phyloP scores from a whole-genome alignment of 2,113 vertebrate genomes.

The Callipepla californica region DNA sequence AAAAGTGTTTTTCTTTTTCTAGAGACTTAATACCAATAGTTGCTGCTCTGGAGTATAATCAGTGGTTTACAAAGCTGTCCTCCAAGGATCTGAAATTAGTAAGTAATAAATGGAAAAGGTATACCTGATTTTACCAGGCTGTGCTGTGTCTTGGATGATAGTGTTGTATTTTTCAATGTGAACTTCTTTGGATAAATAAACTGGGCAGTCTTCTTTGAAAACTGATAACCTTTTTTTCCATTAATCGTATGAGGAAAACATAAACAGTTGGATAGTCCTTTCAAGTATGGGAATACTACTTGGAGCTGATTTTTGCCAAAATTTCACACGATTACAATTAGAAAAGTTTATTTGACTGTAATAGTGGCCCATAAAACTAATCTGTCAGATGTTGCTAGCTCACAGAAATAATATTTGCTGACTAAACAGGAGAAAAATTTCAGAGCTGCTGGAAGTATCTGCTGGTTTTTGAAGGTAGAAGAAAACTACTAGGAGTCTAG shows the following conservation, averaged over 20 bases:
- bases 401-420: neutral
- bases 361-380: neutral
- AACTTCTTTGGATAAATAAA: neutral
- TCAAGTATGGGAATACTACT: neutral
- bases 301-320: neutral
- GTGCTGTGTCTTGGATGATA: neutral
- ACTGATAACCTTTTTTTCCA: neutral
- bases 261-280: neutral
- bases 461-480: neutral
- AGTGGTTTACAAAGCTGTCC: slow-evolving; percentile 97
- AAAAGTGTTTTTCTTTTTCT: slow-evolving; percentile 68
- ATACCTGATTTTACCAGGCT: neutral
- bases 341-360: neutral
- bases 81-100: slow-evolving; percentile 97
- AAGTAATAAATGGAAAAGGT: slow-evolving; percentile 69
- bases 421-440: neutral
- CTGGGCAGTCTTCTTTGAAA: neutral
- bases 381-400: neutral
- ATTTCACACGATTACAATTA: neutral
- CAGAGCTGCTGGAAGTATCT: neutral
- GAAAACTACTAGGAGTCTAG: neutral
- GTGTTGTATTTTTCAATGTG: neutral
- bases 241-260: neutral
- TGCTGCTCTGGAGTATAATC: slow-evolving; percentile 95
- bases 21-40: slow-evolving; percentile 98